phyloP scores from a whole-genome alignment of 2,888 invertebrate genomes.

The Machimus rusticus region DNA sequence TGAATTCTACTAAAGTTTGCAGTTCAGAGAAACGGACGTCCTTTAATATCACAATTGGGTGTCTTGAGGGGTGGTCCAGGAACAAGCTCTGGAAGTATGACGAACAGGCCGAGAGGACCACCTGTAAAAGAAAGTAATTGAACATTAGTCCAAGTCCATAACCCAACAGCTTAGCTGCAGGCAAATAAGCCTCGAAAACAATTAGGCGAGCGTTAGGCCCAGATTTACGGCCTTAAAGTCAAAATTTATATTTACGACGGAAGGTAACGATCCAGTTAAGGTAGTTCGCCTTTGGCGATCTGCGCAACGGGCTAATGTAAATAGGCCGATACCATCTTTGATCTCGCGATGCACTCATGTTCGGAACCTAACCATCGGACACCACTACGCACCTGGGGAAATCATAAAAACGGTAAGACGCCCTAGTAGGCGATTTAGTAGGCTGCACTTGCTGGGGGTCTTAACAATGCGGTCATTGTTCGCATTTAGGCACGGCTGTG shows the following conservation, averaged over 20 bases:
- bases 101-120: slow-evolving; percentile 94
- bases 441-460: background rate
- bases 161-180: background rate
- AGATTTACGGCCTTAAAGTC: background rate
- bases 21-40: slow-evolving; percentile 92
- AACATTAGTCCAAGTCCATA: background rate
- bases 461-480: background rate
- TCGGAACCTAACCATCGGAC: background rate
- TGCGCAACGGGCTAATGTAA: background rate
- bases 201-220: background rate
- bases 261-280: background rate
- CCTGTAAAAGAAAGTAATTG: slow-evolving; percentile 65
- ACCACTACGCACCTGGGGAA: background rate
- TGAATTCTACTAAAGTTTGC: slow-evolving; percentile 92
- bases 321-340: slow-evolving; percentile 19
- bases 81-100: slow-evolving; percentile 94
- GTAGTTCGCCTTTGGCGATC: background rate
- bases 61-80: slow-evolving; percentile 90
- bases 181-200: background rate
- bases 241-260: slow-evolving; percentile 17
- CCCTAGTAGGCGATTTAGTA: background rate
- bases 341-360: background rate
- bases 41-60: slow-evolving; percentile 93
- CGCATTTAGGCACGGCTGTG: background rate
- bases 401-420: background rate